phyloP scores from a whole-genome alignment of 2,113 vertebrate genomes.

The Sapayoa aenigma region DNA sequence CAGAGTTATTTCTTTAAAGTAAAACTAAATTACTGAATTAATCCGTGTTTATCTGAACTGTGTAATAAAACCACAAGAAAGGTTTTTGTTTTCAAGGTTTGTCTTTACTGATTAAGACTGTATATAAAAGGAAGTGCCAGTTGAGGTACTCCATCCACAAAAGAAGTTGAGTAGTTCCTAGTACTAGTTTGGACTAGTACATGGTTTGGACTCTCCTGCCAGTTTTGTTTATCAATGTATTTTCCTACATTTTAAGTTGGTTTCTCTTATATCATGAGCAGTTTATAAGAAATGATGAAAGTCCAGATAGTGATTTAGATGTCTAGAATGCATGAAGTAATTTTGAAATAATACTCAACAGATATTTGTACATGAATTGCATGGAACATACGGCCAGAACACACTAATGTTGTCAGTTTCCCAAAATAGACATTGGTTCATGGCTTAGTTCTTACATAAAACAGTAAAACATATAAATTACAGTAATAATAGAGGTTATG shows the following conservation, averaged over 20 bases:
- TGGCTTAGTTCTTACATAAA: background rate
- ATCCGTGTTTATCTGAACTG: background rate
- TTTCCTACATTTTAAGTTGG: background rate
- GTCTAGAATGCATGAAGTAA: background rate
- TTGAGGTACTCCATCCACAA: background rate
- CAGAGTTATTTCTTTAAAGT: background rate
- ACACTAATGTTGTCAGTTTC: background rate
- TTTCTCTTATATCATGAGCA: background rate
- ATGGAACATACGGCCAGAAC: background rate
- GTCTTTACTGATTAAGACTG: background rate
- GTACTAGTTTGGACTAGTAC: background rate
- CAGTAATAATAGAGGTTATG: background rate
- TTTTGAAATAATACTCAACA: background rate
- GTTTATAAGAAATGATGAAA: background rate
- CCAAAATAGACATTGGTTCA: background rate
- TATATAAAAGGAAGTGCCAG: background rate
- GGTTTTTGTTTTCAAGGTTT: background rate
- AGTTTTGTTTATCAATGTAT: background rate
- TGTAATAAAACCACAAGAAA: background rate
- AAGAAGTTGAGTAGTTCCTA: background rate
- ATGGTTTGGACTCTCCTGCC: background rate
- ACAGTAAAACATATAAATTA: background rate
- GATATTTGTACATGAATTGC: background rate
- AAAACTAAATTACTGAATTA: background rate
- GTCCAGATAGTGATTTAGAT: background rate